phyloP scores from a whole-genome alignment of 1,140 invertebrate species.

The Dendroctonus ponderosae region DNA sequence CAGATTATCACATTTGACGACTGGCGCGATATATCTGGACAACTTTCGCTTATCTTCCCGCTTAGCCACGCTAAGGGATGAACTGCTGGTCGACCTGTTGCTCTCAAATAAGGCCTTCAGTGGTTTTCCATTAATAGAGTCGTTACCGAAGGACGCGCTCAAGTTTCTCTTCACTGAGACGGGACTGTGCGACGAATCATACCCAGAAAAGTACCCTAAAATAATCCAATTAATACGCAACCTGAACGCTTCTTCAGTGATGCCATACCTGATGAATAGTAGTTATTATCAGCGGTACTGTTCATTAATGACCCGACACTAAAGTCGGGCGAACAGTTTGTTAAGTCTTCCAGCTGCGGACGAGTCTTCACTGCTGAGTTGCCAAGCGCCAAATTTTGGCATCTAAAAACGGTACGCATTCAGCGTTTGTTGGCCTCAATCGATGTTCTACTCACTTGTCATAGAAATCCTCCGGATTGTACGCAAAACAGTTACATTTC shows the following conservation, averaged over 20 bases:
- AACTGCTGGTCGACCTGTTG: conserved; percentile 9
- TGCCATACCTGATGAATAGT: conserved; percentile 26
- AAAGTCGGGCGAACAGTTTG: conserved; percentile 20
- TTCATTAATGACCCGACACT: conserved; percentile 21
- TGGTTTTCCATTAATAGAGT: conserved; percentile 8
- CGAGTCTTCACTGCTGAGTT: conserved; percentile 7
- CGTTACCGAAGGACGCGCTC: conserved; percentile 24
- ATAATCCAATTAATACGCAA: not conserved
- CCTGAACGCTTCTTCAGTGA: not conserved
- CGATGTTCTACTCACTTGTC: conserved; percentile 34
- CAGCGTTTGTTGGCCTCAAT: not conserved
- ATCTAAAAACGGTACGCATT: conserved; percentile 14
- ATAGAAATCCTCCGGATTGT: conserved; percentile 38
- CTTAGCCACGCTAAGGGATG: not conserved
- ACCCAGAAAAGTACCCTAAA: conserved; percentile 32
- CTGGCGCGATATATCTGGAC: not conserved
- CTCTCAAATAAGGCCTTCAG: conserved; percentile 16
- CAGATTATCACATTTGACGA: conserved; percentile 1
- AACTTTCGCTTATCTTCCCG: conserved; percentile 17
- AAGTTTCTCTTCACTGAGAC: conserved; percentile 37
- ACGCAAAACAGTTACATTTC: conserved; percentile 39
- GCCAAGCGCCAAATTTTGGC: conserved; percentile 12
- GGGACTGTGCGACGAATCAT: conserved; percentile 26
- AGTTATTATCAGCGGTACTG: conserved; percentile 14
- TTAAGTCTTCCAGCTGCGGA: conserved; percentile 13